A percentile compares a stretch with the other conserved stretches of the same genome.
Conservation (phyloP, 2,888 invertebrate species). For the Escarpia spicata region DNA sequence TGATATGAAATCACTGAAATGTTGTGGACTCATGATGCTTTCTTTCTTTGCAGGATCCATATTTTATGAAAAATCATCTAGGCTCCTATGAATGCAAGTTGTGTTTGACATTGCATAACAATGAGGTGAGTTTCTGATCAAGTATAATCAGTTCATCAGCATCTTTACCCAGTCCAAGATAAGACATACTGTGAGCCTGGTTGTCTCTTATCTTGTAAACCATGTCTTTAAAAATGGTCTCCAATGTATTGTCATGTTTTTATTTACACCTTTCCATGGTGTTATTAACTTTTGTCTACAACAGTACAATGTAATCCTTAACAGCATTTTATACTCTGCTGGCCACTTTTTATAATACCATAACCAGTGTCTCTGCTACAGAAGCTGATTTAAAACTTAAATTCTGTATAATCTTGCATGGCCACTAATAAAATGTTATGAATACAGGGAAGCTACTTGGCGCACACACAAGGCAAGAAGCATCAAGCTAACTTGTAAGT, state of each 20-base stretch:
- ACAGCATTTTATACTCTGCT: too few relatives aligned
- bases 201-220: too few relatives aligned
- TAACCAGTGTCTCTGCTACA: background rate
- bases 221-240: too few relatives aligned
- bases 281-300: too few relatives aligned
- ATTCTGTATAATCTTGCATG: slow-evolving; percentile 20
- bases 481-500: slow-evolving; percentile 93
- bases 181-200: background rate
- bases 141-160: background rate
- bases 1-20: background rate
- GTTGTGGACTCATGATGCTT: background rate
- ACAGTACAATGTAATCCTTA: background rate
- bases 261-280: background rate
- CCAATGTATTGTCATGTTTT: too few relatives aligned
- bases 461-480: slow-evolving; percentile 98
- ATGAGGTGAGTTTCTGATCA: slow-evolving; percentile 70
- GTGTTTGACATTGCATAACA: slow-evolving; percentile 97
- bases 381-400: background rate
- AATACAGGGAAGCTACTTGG: slow-evolving; percentile 90
- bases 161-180: background rate
- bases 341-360: background rate
- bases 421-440: background rate
- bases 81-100: slow-evolving; percentile 98
- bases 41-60: slow-evolving; percentile 78
- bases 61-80: slow-evolving; percentile 99